phyloP scores from a whole-genome alignment of 2,888 invertebrate species.

The Podabrus alpinus region DNA sequence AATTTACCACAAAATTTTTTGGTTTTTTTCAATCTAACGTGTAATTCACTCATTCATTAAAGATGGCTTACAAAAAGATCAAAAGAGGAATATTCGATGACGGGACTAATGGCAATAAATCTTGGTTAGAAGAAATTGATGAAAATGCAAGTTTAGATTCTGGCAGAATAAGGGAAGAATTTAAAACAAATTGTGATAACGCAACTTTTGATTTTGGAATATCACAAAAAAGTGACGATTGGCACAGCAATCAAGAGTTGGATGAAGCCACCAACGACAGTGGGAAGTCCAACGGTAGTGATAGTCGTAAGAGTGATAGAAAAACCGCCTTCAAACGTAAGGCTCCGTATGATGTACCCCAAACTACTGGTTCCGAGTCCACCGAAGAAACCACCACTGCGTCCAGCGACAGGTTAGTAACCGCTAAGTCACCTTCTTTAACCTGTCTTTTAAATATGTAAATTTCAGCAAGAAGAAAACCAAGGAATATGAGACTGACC shows the following conservation, averaged over 20 bases:
- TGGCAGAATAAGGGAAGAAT: background rate
- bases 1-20: background rate
- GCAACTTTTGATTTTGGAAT: conserved; percentile 19
- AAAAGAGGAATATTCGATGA: background rate
- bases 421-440: background rate
- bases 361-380: background rate
- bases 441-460: background rate
- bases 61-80: background rate
- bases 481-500: conserved; percentile 71
- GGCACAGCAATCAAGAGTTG: conserved; percentile 19
- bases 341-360: conserved; percentile 11
- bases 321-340: conserved; percentile 24
- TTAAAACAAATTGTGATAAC: background rate
- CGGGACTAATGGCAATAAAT: background rate
- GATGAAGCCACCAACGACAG: conserved; percentile 23
- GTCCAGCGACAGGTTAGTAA: background rate
- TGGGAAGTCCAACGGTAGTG: conserved; percentile 15
- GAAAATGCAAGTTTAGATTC: background rate
- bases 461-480: conserved; percentile 3
- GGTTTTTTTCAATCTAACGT: no score
- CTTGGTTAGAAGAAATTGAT: background rate
- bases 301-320: conserved; percentile 26
- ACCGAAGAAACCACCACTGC: background rate
- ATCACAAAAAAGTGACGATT: conserved; percentile 10
- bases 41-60: background rate